These are phyloP conservation scores for Sebastes fasciatus DNA, from an alignment of 2,113 vertebrate genomes.

Conservation along the genomic window DNA sequence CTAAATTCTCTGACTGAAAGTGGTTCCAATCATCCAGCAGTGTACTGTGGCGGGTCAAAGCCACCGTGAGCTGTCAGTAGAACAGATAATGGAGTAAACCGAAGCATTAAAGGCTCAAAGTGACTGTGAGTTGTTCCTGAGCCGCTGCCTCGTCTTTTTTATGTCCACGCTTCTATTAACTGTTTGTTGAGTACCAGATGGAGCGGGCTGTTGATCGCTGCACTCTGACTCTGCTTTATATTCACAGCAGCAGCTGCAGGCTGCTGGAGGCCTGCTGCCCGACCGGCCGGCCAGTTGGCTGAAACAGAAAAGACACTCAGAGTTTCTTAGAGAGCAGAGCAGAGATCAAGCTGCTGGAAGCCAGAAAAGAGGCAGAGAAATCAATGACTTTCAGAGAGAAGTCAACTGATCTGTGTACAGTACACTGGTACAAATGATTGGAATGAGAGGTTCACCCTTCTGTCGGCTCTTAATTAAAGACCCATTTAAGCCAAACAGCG, in stretches of 20 bases:
- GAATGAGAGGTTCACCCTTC: neutral
- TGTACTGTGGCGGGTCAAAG: neutral
- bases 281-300: conserved; percentile 46
- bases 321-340: conserved; percentile 39
- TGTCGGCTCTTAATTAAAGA: neutral
- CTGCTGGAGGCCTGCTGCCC: conserved; percentile 58
- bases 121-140: neutral
- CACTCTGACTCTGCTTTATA: conserved; percentile 50
- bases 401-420: neutral
- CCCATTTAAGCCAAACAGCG: conserved; percentile 18
- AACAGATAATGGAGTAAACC: conserved; percentile 5
- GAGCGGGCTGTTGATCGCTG: conserved; percentile 51
- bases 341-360: conserved; percentile 43
- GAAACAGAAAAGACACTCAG: conserved; percentile 37
- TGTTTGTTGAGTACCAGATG: conserved; percentile 40
- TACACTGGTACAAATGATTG: neutral
- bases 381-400: neutral
- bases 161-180: conserved; percentile 6
- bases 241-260: conserved; percentile 53
- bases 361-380: conserved; percentile 14
- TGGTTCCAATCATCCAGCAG: neutral
- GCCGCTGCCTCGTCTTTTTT: neutral
- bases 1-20: neutral
- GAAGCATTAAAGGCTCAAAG: neutral
- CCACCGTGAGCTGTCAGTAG: neutral